Evolutionary conservation across 2,888 invertebrate species (phyloP).

Genomic region (Rapana venosa): DNA sequence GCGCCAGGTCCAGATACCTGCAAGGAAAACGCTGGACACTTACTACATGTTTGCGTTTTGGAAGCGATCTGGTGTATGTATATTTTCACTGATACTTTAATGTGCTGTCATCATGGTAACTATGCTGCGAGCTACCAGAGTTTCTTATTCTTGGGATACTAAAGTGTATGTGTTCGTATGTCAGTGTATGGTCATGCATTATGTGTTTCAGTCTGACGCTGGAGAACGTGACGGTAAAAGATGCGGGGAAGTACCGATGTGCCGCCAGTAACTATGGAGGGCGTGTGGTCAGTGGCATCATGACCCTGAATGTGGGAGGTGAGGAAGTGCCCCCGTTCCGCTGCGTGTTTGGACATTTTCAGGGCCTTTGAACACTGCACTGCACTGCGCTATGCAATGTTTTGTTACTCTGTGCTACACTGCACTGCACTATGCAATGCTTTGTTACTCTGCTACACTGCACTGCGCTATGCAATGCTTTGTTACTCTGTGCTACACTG

Average conservation of each 20-base stretch:
- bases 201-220: constrained; percentile 61
- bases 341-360: neutral
- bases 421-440: too few species aligned
- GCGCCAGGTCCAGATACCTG: too few species aligned
- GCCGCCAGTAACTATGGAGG: constrained; percentile 64
- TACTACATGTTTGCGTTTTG: too few species aligned
- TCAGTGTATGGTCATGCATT: constrained; percentile 19
- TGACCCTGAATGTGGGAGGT: constrained; percentile 64
- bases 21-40: too few species aligned
- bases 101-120: too few species aligned
- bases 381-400: neutral
- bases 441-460: too few species aligned
- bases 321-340: neutral
- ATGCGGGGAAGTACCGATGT: constrained; percentile 68
- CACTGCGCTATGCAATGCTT: neutral
- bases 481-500: too few species aligned
- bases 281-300: constrained; percentile 59
- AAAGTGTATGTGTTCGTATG: neutral
- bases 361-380: neutral
- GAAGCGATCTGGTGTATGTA: too few species aligned
- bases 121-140: too few species aligned
- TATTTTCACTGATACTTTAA: too few species aligned
- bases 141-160: too few species aligned
- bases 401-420: too few species aligned
- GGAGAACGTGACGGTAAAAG: constrained; percentile 56